Evolutionary conservation across 2,113 vertebrate genomes (phyloP).

Genomic region (Dascyllus trimaculatus): DNA sequence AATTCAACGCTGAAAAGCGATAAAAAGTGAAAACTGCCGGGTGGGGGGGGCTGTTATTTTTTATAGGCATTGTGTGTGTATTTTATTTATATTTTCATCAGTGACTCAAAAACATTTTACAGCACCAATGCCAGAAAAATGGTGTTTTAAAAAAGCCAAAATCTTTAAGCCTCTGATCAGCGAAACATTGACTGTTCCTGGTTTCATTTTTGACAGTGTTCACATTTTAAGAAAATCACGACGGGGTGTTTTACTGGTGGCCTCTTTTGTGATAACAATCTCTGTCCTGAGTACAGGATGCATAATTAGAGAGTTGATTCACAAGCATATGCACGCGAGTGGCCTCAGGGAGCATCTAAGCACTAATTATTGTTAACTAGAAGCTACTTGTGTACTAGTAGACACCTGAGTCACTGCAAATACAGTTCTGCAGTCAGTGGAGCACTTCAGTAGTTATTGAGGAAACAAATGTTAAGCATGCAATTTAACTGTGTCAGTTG

Average conservation of each 20-base stretch:
- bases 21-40: too few species aligned
- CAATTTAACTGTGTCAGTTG: not conserved
- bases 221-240: not conserved
- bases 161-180: not conserved
- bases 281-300: not conserved
- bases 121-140: not conserved
- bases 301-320: conserved; percentile 27
- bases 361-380: conserved; percentile 36
- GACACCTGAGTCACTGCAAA: conserved; percentile 10
- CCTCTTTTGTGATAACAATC: not conserved
- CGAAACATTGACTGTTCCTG: not conserved
- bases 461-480: not conserved
- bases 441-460: not conserved
- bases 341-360: conserved; percentile 28
- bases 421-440: not conserved
- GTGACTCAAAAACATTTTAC: not conserved
- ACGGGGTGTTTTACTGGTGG: not conserved
- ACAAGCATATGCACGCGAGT: not conserved
- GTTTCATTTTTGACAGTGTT: not conserved
- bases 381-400: not conserved
- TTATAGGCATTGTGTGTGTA: too few species aligned
- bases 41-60: too few species aligned
- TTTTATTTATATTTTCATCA: not conserved
- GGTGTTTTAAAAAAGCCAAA: not conserved
- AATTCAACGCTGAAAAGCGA: too few species aligned